phyloP scores from a whole-genome alignment of 2,888 invertebrate species.

The Tetragnatha montana region DNA sequence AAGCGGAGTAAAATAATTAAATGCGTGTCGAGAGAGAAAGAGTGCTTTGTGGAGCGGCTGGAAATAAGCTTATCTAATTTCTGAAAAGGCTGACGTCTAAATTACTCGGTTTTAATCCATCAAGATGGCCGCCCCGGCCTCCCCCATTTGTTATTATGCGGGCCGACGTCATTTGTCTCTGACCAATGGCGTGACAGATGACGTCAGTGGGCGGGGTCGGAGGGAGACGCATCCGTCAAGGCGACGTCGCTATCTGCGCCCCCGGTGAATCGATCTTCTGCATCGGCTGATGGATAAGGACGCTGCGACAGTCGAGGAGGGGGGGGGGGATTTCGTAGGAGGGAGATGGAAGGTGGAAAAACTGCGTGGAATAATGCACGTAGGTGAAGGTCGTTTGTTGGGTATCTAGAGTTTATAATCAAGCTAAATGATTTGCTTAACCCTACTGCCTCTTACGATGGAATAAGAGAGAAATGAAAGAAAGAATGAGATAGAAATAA shows the following conservation, averaged over 20 bases:
- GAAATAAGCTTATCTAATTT: constrained; percentile 70
- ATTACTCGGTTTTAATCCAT: constrained; percentile 69
- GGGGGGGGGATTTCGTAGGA: not conserved
- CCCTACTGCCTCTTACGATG: no score
- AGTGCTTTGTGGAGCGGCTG: constrained; percentile 49
- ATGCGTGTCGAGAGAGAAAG: constrained; percentile 49
- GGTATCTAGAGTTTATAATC: no score
- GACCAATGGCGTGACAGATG: constrained; percentile 70
- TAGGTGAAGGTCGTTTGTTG: no score
- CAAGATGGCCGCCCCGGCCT: constrained; percentile 65
- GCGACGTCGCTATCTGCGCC: constrained; percentile 66
- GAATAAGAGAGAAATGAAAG: no score
- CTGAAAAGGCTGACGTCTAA: constrained; percentile 67
- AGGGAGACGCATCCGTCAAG: constrained; percentile 65
- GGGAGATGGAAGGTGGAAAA: not conserved
- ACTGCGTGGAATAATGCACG: no score
- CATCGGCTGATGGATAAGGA: constrained; percentile 6
- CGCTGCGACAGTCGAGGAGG: not conserved
- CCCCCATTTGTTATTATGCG: constrained; percentile 64
- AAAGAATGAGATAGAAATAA: no score
- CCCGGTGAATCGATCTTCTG: constrained; percentile 63
- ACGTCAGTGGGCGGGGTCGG: constrained; percentile 70
- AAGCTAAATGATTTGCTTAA: no score
- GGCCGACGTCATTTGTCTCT: constrained; percentile 68
- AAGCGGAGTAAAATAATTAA: constrained; percentile 21